Conservation (phyloP, 2,113 vertebrate genomes). For the Myotis lucifugus region DNA sequence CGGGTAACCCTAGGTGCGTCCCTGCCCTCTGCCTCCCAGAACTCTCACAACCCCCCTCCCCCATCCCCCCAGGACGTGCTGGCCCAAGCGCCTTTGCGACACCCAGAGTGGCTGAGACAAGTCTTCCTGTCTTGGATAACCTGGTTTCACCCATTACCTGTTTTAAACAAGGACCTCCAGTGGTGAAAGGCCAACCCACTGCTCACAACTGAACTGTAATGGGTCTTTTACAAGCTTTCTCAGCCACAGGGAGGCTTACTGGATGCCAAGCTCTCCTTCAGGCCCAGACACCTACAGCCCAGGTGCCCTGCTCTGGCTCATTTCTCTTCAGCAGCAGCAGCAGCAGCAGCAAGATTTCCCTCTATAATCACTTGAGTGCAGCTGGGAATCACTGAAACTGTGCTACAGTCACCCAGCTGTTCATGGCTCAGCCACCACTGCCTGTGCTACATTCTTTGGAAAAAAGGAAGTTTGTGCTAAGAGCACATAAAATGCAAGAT, state of each 20-base stretch:
- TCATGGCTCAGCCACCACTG: too few species aligned
- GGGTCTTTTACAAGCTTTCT: not conserved
- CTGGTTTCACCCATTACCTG: not conserved
- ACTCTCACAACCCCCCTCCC: not conserved
- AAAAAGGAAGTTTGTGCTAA: not conserved
- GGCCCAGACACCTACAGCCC: not conserved
- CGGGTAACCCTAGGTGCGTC: fast-evolving
- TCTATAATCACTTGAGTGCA: not conserved
- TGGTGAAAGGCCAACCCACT: not conserved
- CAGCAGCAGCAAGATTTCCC: not conserved
- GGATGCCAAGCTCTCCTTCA: not conserved
- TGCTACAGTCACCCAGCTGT: not conserved
- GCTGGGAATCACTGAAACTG: not conserved
- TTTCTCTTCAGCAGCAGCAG: not conserved
- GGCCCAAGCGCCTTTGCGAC: not conserved
- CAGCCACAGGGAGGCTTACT: not conserved
- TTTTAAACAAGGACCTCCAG: not conserved
- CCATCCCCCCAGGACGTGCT: not conserved
- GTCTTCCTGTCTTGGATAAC: not conserved
- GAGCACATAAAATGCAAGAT: conserved; percentile 9
- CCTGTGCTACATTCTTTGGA: not conserved
- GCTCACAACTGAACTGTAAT: not conserved
- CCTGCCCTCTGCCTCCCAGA: not conserved
- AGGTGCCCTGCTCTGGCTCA: not conserved
- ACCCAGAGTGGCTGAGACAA: not conserved